phyloP scores from a whole-genome alignment of 2,888 invertebrate genomes.

The Aspidiotus rigidus region DNA sequence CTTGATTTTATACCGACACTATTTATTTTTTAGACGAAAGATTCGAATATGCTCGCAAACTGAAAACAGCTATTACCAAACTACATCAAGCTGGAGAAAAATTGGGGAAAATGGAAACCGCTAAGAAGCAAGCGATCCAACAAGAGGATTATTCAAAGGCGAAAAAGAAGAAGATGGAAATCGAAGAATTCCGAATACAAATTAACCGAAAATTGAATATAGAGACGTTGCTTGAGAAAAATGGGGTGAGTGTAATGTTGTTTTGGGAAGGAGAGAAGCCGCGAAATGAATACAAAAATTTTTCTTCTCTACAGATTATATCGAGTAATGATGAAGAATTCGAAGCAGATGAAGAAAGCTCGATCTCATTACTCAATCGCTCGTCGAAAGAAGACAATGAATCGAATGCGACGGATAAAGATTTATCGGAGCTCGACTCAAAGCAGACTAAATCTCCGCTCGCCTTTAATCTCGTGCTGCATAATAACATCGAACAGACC shows the following conservation, averaged over 20 bases:
- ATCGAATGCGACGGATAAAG: background rate
- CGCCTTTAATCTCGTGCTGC: background rate
- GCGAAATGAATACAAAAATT: background rate
- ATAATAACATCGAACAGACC: background rate
- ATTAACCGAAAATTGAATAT: slow-evolving; percentile 66
- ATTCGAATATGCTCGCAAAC: slow-evolving; percentile 84
- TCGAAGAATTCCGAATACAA: slow-evolving; percentile 70
- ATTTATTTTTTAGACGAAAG: slow-evolving; percentile 60
- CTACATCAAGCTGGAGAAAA: slow-evolving; percentile 78
- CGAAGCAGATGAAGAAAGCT: slow-evolving; percentile 9
- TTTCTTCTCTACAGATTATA: background rate
- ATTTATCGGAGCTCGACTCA: background rate
- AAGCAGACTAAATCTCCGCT: slow-evolving; percentile 20
- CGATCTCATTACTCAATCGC: background rate
- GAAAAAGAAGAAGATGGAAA: slow-evolving; percentile 75
- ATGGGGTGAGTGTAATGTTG: slow-evolving; percentile 52
- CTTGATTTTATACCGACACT: background rate
- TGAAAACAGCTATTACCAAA: slow-evolving; percentile 76
- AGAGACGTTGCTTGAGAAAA: slow-evolving; percentile 65
- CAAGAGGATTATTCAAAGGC: slow-evolving; percentile 89
- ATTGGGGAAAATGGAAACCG: slow-evolving; percentile 79
- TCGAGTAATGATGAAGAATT: slow-evolving; percentile 22
- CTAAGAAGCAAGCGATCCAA: slow-evolving; percentile 85
- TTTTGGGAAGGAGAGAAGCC: background rate
- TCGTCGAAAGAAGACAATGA: slow-evolving; percentile 16